Evolutionary conservation across 2,113 vertebrate genomes (phyloP), one percentile per base, ranked within the genome.

Genomic region (Megaleporinus macrocephalus): DNA sequence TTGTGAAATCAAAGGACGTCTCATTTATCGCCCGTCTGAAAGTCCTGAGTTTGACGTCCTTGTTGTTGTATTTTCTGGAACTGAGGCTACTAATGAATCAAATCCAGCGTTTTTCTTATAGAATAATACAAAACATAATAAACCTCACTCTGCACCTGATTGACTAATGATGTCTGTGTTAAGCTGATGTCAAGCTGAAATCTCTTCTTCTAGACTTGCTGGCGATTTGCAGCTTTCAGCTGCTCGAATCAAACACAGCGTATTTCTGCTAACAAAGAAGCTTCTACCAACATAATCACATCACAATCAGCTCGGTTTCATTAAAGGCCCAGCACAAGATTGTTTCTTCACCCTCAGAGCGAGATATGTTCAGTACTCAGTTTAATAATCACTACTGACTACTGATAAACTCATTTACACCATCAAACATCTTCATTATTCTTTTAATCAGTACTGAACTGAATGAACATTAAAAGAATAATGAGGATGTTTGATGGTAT

Each of bases 1-100:
- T 47, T 53, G 59, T 53, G 71, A 59, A 80, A 73, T 79, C 53
- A 71, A 55, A 53, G 14, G 33, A 5, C 14, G 29, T 36, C 47
- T 33, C 49, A 66, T 81, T 74, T 13, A 74, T 65, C 62, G 47
- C 26, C 16, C 33, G 30, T 24, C 24, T 44, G 30, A 36, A 68
- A 68, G 10, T 36, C 41, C 47, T 6, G 20, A 12, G 36, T 74
- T 27, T 24, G 72, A 66, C 30, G 22, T 20, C 47, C n/a, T 29
- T 0, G 20, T 65, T 66, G n/a, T n/a, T n/a, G n/a, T n/a, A n/a
- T n/a, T n/a, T 61, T 26, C 74, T 66, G 66, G 30, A 75, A 41
- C 53, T 24, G 20, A 75, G 30, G 15, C 18, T 14, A 5, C 9
- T 44, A 65, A 74, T 81, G 14, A 81, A 68, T 75, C 68, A 12